Percentiles rank a stretch among this genome's conserved stretches.
These are phyloP conservation scores for Esperia sulphurella DNA, from an alignment of 2,888 invertebrate species.

Conservation along the genomic window DNA sequence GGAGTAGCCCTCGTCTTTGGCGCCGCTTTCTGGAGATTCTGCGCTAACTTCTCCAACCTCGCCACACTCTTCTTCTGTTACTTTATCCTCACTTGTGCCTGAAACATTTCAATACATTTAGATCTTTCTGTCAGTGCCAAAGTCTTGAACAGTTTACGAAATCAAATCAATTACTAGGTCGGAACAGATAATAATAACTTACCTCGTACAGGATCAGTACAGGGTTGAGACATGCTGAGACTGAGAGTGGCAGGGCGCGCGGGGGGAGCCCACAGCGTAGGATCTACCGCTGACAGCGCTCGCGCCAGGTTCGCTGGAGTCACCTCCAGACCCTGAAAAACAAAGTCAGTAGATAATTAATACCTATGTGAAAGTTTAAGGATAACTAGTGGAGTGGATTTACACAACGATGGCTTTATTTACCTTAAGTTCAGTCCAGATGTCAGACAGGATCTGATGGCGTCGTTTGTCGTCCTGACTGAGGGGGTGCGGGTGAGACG, in stretches of 20 bases:
- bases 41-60: slow-evolving; percentile 84
- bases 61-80: slow-evolving; percentile 60
- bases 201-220: slow-evolving; percentile 51
- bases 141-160: slow-evolving; percentile 4
- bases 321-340: slow-evolving; percentile 76
- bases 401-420: neutral
- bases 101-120: slow-evolving; percentile 19
- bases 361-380: too few relatives aligned
- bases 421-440: slow-evolving; percentile 82
- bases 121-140: neutral
- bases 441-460: slow-evolving; percentile 81
- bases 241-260: slow-evolving; percentile 84
- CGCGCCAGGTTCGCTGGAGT: slow-evolving; percentile 81
- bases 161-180: neutral
- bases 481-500: slow-evolving; percentile 72
- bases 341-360: too few relatives aligned
- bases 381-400: neutral
- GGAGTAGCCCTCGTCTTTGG: slow-evolving; percentile 90
- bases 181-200: slow-evolving; percentile 10
- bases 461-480: slow-evolving; percentile 81
- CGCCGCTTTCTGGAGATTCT: slow-evolving; percentile 87
- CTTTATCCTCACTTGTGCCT: slow-evolving; percentile 57
- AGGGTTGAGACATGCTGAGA: slow-evolving; percentile 81
- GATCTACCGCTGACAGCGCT: slow-evolving; percentile 82
- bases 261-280: slow-evolving; percentile 83